Evolutionary conservation across 2,888 invertebrate genomes (phyloP).

Genomic region (Eupithecia vulgata): DNA sequence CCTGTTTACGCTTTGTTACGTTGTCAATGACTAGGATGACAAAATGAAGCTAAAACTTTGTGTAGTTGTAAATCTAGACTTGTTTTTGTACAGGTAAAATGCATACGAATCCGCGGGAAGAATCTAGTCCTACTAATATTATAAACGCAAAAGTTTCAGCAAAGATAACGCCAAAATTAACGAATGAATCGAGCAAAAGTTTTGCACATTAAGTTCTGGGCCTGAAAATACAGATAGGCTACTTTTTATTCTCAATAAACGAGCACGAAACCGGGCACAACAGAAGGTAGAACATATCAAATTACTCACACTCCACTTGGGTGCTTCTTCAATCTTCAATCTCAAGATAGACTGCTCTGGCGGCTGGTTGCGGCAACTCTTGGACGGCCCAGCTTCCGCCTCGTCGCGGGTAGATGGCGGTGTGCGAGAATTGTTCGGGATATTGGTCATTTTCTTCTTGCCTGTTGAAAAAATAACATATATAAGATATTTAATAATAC

Average conservation of each 20-base stretch:
- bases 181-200: background rate
- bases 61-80: too few species aligned
- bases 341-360: constrained; percentile 38
- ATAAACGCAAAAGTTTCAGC: background rate
- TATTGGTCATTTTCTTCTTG: constrained; percentile 79
- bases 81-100: too few species aligned
- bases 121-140: too few species aligned
- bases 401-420: constrained; percentile 80
- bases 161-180: background rate
- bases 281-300: background rate
- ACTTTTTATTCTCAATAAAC: too few species aligned
- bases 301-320: constrained; percentile 71
- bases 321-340: constrained; percentile 62
- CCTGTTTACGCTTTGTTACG: too few species aligned
- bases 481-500: background rate
- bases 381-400: constrained; percentile 33
- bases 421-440: constrained; percentile 62
- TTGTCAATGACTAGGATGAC: too few species aligned
- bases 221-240: background rate
- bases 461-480: constrained; percentile 59
- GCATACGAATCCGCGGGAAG: too few species aligned
- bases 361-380: constrained; percentile 36
- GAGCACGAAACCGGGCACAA: background rate
- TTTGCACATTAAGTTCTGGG: background rate
- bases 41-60: too few species aligned